Base-by-base conservation (phyloP, 2,797 vertebrate species). In the Spinus olivaceus region DNA sequence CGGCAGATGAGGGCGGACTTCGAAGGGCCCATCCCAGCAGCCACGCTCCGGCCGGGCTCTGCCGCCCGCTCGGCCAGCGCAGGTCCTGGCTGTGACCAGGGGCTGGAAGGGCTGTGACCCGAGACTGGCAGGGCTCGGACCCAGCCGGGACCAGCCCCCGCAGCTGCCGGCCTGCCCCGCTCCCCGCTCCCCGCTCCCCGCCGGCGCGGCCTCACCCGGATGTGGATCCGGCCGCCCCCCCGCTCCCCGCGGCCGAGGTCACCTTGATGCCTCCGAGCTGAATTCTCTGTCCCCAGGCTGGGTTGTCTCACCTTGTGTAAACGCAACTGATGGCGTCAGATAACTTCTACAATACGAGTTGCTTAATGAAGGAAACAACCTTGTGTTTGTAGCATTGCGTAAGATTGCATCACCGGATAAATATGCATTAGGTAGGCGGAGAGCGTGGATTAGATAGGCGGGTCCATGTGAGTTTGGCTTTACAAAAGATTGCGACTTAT, bases 401-500 rank as follows among this genome's bases (percentile, higher is more conserved):
- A 77, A 39, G 51, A 51, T 89, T 89, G 76, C 87, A 71, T 89
- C 87, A 89, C 39, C 0, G 4, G 25, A 64, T 89, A 89, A 70
- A 83, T 89, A 89, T 89, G 87, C 37, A 89, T 64, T 70, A 77
- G n/a, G 64, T 64, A 50, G 87, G 87, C 87, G 87, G 87, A 49
- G 79, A 77, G 44, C 47, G 1, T 5, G 44, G 14, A 12, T 44
- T 39, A 33, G 50, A 57, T 57, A 51, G 87, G 87, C 50, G 87
- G 65, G 57, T 3, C 46, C 25, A 1, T 19, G 50, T 7, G 24
- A 0, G 6, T 22, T 27, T 16, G 1, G 33, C 8, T 27, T 1
- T 33, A 19, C 56, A 23, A 46, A 51, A 20, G 18, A 9, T 33
- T 32, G 44, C 21, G 0, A 0, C 8, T 33, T 39, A 11, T 39